Conservation (phyloP, 2,113 vertebrate genomes). For the Macquaria ambigua region DNA sequence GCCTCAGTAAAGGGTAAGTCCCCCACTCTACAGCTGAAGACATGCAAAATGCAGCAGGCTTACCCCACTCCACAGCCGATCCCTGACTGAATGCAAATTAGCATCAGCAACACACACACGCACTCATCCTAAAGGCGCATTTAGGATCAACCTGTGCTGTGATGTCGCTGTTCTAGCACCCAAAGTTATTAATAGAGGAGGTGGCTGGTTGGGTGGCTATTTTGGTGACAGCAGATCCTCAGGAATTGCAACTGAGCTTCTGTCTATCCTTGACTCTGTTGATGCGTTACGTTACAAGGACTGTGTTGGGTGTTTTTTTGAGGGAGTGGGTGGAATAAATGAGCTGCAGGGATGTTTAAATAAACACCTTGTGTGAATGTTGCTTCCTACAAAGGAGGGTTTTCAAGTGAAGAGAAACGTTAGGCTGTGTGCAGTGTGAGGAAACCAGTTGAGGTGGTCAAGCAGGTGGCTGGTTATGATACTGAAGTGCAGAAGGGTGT, state of each 20-base stretch:
- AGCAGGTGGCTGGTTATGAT: constrained; percentile 47
- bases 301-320: constrained; percentile 8
- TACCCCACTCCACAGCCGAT: constrained; percentile 48
- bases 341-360: not conserved
- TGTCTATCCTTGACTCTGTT: constrained; percentile 29
- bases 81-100: constrained; percentile 74
- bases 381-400: not conserved
- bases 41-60: constrained; percentile 73
- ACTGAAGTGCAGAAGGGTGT: constrained; percentile 49
- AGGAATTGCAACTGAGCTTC: constrained; percentile 37
- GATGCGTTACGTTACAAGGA: constrained; percentile 19
- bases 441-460: constrained; percentile 54
- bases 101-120: constrained; percentile 50
- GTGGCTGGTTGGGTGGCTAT: constrained; percentile 44
- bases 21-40: constrained; percentile 55
- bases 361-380: not conserved
- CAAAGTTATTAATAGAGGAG: constrained; percentile 70
- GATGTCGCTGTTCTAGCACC: constrained; percentile 43
- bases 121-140: constrained; percentile 61
- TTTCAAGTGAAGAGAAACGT: not conserved
- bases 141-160: constrained; percentile 46
- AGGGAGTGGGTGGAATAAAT: constrained; percentile 23
- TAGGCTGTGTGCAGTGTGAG: not conserved
- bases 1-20: constrained; percentile 92
- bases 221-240: constrained; percentile 46